phyloP scores from a whole-genome alignment of 2,888 invertebrate genomes.

The Sinopyrophorus schimmeli region DNA sequence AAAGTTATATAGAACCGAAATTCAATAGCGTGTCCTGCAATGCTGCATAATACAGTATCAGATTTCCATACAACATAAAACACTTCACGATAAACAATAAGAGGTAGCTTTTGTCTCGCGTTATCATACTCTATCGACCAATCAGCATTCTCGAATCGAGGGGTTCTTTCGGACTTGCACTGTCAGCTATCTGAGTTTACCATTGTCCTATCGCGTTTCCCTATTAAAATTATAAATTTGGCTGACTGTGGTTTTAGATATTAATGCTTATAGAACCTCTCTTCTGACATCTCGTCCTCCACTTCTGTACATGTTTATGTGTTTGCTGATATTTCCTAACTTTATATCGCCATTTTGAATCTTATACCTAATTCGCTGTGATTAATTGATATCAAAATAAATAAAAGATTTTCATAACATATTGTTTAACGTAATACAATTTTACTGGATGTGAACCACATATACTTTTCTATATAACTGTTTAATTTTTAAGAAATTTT shows the following conservation, averaged over 20 bases:
- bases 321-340: too few relatives aligned
- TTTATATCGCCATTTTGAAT: too few relatives aligned
- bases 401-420: too few relatives aligned
- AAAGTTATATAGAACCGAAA: neutral
- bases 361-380: too few relatives aligned
- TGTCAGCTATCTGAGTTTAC: conserved; percentile 46
- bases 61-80: conserved; percentile 38
- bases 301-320: conserved; percentile 13
- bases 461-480: too few relatives aligned
- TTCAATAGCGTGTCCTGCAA: conserved; percentile 19
- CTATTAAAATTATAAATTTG: conserved; percentile 46
- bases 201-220: conserved; percentile 46
- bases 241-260: conserved; percentile 40
- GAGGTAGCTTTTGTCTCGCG: conserved; percentile 46
- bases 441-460: too few relatives aligned
- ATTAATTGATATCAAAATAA: too few relatives aligned
- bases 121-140: conserved; percentile 46
- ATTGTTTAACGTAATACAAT: too few relatives aligned
- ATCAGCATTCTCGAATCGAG: conserved; percentile 47
- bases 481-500: too few relatives aligned
- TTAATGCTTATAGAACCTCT: conserved; percentile 34
- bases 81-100: conserved; percentile 45
- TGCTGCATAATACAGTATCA: conserved; percentile 26
- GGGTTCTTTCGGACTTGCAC: conserved; percentile 45
- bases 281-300: conserved; percentile 20